Percentiles rank a stretch among this genome's conserved stretches.
Evolutionary conservation across 2,797 vertebrate species (phyloP).

Genomic region (Poecilia picta): DNA sequence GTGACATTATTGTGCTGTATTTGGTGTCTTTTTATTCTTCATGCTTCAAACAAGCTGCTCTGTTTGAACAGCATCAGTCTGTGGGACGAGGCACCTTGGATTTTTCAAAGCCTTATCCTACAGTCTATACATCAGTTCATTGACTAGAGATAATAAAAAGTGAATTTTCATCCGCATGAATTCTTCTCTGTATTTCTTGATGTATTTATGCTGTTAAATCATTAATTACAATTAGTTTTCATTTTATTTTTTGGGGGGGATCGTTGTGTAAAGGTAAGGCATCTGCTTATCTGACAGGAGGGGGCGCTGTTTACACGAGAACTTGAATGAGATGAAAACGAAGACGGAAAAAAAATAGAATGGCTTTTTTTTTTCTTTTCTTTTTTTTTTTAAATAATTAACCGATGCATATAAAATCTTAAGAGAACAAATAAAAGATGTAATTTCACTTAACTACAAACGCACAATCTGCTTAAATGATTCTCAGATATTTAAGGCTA

Average conservation of each 20-base stretch:
- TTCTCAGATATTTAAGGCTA: neutral
- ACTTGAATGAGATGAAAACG: neutral
- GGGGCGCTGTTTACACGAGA: constrained; percentile 37
- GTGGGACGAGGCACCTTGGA: constrained; percentile 14
- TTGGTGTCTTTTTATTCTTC: constrained; percentile 27
- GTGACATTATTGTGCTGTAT: constrained; percentile 16
- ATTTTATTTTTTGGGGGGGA: no score
- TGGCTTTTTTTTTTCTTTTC: no score
- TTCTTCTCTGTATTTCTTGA: constrained; percentile 8
- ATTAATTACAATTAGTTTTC: neutral
- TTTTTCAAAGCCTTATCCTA: constrained; percentile 8
- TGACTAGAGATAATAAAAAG: constrained; percentile 3
- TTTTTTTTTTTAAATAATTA: rapidly evolving
- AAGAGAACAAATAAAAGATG: rapidly evolving
- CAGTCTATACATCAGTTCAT: constrained; percentile 13
- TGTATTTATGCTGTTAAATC: neutral
- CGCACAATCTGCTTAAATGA: neutral
- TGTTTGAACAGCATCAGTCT: constrained; percentile 4
- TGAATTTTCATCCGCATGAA: constrained; percentile 14
- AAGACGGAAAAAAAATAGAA: neutral
- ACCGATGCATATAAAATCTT: neutral
- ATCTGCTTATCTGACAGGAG: constrained; percentile 36
- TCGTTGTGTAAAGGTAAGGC: no score
- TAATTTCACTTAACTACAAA: neutral
- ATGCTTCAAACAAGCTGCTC: constrained; percentile 31